Base-by-base conservation (phyloP, 2,113 vertebrate genomes). In the Thermophis baileyi region DNA sequence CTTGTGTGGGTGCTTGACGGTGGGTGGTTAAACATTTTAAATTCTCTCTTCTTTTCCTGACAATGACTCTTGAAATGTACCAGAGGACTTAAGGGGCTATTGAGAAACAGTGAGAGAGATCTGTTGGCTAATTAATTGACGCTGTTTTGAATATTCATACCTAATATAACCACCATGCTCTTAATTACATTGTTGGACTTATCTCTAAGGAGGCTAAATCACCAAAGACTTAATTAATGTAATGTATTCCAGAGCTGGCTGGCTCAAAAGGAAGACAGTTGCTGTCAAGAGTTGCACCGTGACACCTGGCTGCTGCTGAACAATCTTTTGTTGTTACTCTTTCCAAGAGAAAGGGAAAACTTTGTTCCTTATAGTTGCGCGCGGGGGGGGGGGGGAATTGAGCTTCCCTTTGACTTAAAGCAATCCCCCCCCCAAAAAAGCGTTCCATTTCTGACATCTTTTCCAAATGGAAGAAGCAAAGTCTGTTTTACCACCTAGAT, bases 151-250 rank as follows among this genome's bases (percentile, higher is more conserved):
- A 99, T 99, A 99, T 99, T 99, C 99, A 99, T 99, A 98, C 97
- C 98, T 98, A 98, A 99, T 99, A 98, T 98, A 98, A 98, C 97
- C 97, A 98, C 98, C 98, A 98, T 97, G 98, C 98, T 98, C 98
- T 99, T 99, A 99, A 99, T 99, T 99, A 99, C 98, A 99, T 99
- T 99, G 99, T 99, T 99, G 99, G 99, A 99, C 98, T 98, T 99
- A 98, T 97, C 98, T 99, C 99, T 97, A 97, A 99, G 99, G 99
- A 99, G 98, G 97, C 98, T 98, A 99, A 99, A 99, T 99, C 99
- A 99, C 99, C 98, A 98, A 99, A 99, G 99, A 98, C 99, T 99
- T 99, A 99, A 99, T 99, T 99, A 99, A 99, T 98, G 98, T 99
- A 99, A 99, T 99, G 98, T 99, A 99, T 99, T 99, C 99, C 97